Base-by-base conservation (phyloP, 1,140 invertebrate genomes). In the Zaprionus inermis region DNA sequence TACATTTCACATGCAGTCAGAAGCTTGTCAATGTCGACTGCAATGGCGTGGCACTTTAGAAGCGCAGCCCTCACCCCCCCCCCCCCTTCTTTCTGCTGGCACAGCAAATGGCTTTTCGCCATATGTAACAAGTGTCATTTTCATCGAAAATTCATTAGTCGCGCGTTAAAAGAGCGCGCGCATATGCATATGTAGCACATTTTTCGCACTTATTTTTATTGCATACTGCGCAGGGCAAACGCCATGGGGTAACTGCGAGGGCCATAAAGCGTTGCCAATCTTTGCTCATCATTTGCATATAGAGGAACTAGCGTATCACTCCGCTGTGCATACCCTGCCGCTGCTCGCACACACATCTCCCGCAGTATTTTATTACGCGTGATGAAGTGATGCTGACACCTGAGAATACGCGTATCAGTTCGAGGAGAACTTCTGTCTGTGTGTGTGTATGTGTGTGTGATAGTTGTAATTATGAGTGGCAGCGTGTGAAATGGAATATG, bases 1-100 rank as follows among this genome's bases (percentile, higher is more conserved):
- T 86, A 78, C 83, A 82, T 88, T 86, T 82, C 82, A 73, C 67
- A 70, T 69, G 57, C 83, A 76, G 79, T 59, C 79, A 79, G 74
- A 22, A 22, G 57, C 83, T 69, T 88, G 82, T 82, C 82, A 86
- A 68, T 74, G 73, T 86, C 83, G 79, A 75, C 75, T 52, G 28
- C 58, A n/a, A 41, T 24, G 18, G 56, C 56, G 36, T 22, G 30
- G 51, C 51, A 63, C 61, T 72, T 64, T 46, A 41, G 59, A 34
- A 18, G 44, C 22, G 44, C 30, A 36, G 4, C 12, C 16, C 20
- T 7, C 5, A 24, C 5, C 12, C 12, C 51, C 1, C 5, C 16
- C 14, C 11, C 12, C 11, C 9, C 28, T 2, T 16, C 24, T 5
- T 20, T 18, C 4, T 18, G 30, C 14, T 36, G 30, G 22, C 12